Base-by-base conservation (phyloP, 1,140 invertebrate species). In the Halesus radiatus region DNA sequence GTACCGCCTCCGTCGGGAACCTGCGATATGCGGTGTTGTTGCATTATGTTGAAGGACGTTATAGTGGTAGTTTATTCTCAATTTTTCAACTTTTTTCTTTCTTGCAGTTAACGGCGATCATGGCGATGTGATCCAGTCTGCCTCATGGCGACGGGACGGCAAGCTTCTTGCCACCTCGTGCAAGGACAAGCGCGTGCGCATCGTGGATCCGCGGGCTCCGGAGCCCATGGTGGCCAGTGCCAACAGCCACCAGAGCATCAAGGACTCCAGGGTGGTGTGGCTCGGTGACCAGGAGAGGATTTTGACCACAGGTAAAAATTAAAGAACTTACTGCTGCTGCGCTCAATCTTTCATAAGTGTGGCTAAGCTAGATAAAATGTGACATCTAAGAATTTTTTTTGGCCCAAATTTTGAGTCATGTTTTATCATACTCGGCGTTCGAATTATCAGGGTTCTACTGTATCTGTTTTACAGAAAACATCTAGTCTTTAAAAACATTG, bases 181-280 rank as follows among this genome's bases (percentile, higher is more conserved):
- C 85, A 97, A 96, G 88, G 96, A 98, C 85, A 96, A 96, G 86
- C 93, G 93, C 86, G 89, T 97, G 15, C 91, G 95, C 37, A 92
- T 97, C 32, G 89, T 96, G 78, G 96, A 98, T 90, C 95, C 96
- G 0, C 89, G 96, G 22, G 90, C 90, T 0, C 84, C 89, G n/a
- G 85, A 86, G 5, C 86, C 92, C 0, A 92, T 94, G 56, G 88
- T 94, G 22, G 90, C 92, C 80, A 89, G 92, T 1, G 92, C 93
- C 1, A 92, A 93, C 76, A 96, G 95, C 85, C 96, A 97, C 87
- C 94, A 95, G 86, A 96, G 94, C 85, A 95, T 97, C 66, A 97
- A 97, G 88, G 97, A 98, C 86, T 97, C 96, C 0, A 90, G 96
- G 76, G 92, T 97, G 1, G 93, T 97, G 0, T 98, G 96, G 96